Evolutionary conservation across 2,113 vertebrate species (phyloP).

Genomic region (Pheucticus melanocephalus): DNA sequence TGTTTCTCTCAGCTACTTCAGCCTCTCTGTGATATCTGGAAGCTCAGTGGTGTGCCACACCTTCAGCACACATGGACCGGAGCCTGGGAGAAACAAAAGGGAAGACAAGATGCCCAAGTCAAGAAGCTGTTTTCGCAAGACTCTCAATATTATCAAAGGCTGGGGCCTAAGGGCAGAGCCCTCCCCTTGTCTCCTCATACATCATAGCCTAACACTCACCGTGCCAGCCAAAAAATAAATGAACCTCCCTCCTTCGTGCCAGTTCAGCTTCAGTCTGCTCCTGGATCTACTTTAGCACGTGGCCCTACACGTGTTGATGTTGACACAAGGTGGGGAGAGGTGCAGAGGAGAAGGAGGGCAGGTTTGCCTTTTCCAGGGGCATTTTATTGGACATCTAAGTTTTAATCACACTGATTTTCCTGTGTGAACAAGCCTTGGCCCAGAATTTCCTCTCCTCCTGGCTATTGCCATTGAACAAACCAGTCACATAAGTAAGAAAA

Average conservation of each 20-base stretch:
- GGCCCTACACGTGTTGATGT: neutral
- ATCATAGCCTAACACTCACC: neutral
- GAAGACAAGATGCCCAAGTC: neutral
- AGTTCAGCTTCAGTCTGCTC: neutral
- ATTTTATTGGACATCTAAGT: neutral
- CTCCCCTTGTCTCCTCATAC: neutral
- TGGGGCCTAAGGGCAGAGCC: neutral
- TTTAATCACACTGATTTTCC: neutral
- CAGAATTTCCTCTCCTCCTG: neutral
- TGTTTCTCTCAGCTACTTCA: neutral
- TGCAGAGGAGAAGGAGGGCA: neutral
- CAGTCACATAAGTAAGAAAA: neutral
- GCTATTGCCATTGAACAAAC: neutral
- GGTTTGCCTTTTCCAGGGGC: neutral
- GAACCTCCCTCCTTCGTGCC: neutral
- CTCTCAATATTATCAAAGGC: neutral
- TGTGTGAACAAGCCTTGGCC: neutral
- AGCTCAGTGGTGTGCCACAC: neutral
- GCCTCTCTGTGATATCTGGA: neutral
- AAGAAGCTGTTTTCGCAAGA: neutral
- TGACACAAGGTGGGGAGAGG: neutral
- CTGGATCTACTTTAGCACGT: neutral
- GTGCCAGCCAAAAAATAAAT: neutral
- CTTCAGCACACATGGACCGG: neutral
- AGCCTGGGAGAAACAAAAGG: neutral